These are phyloP conservation scores for Pagrus major DNA, from an alignment of 2,113 vertebrate genomes.

Conservation along the genomic window DNA sequence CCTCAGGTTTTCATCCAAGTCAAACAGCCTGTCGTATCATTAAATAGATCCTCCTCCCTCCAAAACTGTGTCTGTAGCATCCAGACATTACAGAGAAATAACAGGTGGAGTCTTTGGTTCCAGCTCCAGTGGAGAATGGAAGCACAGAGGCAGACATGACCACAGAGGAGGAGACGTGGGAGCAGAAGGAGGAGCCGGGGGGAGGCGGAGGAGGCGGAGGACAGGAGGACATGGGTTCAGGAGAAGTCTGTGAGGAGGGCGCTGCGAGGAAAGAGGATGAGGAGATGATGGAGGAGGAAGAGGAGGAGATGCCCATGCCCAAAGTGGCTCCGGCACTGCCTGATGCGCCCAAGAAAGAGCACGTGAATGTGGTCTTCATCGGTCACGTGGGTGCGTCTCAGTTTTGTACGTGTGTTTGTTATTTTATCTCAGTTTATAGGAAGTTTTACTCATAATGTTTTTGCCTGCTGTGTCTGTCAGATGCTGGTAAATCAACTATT, in stretches of 20 bases:
- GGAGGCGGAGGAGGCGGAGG: constrained; percentile 87
- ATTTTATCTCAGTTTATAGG: neutral
- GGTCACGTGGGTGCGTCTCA: constrained; percentile 94
- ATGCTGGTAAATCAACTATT: constrained; percentile 99
- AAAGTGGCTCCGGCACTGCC: constrained; percentile 90
- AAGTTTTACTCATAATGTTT: neutral
- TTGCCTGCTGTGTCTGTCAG: constrained; percentile 71
- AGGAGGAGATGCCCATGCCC: constrained; percentile 92
- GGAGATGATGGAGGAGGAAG: constrained; percentile 90
- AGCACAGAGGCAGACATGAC: constrained; percentile 91
- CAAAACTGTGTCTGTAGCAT: neutral
- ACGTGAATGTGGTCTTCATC: constrained; percentile 99
- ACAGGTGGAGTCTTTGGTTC: constrained; percentile 11
- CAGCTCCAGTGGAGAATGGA: constrained; percentile 93
- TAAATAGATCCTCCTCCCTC: constrained; percentile 8
- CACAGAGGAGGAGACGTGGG: constrained; percentile 93
- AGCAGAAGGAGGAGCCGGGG: constrained; percentile 93
- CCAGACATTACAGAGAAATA: neutral
- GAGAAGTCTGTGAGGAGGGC: constrained; percentile 78
- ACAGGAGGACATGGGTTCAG: constrained; percentile 77
- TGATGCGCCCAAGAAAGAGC: constrained; percentile 97
- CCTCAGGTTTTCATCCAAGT: neutral
- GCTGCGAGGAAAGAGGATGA: constrained; percentile 70
- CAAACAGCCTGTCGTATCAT: neutral
- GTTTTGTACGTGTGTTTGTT: neutral